Evolutionary conservation across 2,113 vertebrate species (phyloP), one percentile per base, ranked within the genome.

Genomic region (Tetraodon nigroviridis): DNA sequence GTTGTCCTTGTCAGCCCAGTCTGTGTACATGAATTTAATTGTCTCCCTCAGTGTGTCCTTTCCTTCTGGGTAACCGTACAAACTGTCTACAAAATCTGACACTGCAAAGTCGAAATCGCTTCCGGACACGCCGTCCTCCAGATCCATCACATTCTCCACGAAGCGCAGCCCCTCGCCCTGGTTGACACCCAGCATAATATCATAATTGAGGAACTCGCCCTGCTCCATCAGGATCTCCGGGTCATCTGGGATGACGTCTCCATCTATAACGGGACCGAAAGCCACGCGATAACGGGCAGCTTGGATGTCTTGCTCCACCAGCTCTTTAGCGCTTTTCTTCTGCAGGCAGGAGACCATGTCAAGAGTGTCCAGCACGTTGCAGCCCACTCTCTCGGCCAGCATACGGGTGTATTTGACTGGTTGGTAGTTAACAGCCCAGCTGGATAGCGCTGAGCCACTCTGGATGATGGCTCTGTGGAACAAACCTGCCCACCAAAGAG

Each of bases 11-110:
- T 99, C 97, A 0, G 97, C 97, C 97, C 97, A 99, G 88, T 99
- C 97, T 0, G 97, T 99, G 89, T 99, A 99, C 97, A 99, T 99
- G 85, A 99, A 99, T 82, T 98, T 98, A 81, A 99, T 99, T 59
- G 97, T 99, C 80, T 98, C 97, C 55, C 97, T 87, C 66, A 99
- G 87, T 4, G 94, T 98, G 87, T 99, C 97, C 74, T 99, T 99
- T 18, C 96, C 95, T 80, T 99, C 97, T 0, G 97, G 96, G 80
- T 99, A 99, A 57, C 97, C 97, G 0, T 98, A 99, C 53, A 99
- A 90, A 80, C 95, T 97, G 80, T 99, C 97, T 87, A 99, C 97
- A 74, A 99, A 99, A 82, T 98, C 96, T 3, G 96, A 98, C 54
- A 99, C 95, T 0, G 95, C 94, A 61, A 97, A 98, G 85, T 99